Percentiles rank a stretch among this genome's conserved stretches.
These are phyloP conservation scores for Passer domesticus DNA, from an alignment of 2,113 vertebrate genomes.

Conservation along the genomic window DNA sequence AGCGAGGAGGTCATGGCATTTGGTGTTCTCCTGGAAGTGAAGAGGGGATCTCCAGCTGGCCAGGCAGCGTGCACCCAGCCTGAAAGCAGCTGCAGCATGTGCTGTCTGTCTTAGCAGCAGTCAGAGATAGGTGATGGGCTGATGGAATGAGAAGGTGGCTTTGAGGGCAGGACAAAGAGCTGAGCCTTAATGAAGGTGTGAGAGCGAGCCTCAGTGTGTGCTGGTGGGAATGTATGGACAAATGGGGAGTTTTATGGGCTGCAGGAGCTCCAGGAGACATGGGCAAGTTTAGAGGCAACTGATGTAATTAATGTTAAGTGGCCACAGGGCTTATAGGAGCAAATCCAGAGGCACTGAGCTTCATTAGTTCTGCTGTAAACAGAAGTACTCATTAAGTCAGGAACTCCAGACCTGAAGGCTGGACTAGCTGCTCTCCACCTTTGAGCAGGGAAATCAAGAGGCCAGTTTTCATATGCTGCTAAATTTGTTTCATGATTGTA, in stretches of 20 bases:
- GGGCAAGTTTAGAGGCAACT: neutral
- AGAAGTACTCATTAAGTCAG: neutral
- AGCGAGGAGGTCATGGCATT: neutral
- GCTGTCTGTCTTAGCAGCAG: neutral
- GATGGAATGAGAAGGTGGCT: neutral
- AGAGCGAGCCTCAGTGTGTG: neutral
- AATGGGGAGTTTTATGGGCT: neutral
- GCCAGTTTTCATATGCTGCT: neutral
- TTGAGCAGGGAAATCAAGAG: neutral
- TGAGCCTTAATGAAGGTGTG: neutral
- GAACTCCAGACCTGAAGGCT: neutral
- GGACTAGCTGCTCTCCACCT: neutral
- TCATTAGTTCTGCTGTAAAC: conserved; percentile 22
- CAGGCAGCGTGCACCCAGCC: neutral
- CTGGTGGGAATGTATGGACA: neutral
- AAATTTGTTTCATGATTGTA: neutral
- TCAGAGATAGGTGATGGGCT: neutral
- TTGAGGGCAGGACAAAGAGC: neutral
- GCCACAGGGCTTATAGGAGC: neutral
- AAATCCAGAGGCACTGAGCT: neutral
- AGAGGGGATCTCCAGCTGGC: neutral
- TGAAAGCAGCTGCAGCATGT: neutral
- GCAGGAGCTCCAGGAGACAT: neutral
- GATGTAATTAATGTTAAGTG: neutral
- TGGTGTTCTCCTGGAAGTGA: neutral